phyloP scores from a whole-genome alignment of 1,140 invertebrate genomes.

The Temnothorax longispinosus region DNA sequence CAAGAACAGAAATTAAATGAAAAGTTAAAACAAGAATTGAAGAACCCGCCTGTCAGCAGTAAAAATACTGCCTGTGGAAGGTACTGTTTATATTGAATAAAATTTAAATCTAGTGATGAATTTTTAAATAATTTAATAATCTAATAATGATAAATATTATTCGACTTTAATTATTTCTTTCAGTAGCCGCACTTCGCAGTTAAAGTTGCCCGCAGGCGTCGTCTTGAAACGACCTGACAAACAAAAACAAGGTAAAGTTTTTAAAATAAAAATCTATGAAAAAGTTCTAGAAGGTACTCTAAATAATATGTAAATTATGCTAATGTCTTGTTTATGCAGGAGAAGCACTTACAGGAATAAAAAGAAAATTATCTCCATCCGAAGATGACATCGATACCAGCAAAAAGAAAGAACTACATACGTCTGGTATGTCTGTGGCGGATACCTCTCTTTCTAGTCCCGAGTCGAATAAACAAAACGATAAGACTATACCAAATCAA shows the following conservation, averaged over 20 bases:
- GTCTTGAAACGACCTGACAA: slow-evolving; percentile 87
- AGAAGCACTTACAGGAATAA: slow-evolving; percentile 75
- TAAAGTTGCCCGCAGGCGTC: slow-evolving; percentile 87
- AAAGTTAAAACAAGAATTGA: slow-evolving; percentile 87
- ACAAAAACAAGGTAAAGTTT: slow-evolving; percentile 83
- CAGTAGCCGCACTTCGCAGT: slow-evolving; percentile 85
- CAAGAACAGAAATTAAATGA: slow-evolving; percentile 91
- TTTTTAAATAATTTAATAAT: slow-evolving; percentile 37
- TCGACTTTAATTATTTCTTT: slow-evolving; percentile 50
- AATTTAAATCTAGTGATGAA: slow-evolving; percentile 10
- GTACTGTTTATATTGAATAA: slow-evolving; percentile 59
- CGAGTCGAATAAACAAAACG: slow-evolving; percentile 18
- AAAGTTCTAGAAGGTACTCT: slow-evolving; percentile 55
- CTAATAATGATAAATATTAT: slow-evolving; percentile 21
- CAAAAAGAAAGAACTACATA: slow-evolving; percentile 50
- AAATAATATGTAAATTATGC: not conserved
- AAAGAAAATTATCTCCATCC: slow-evolving; percentile 88
- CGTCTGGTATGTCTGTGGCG: slow-evolving; percentile 56
- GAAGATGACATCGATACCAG: slow-evolving; percentile 80
- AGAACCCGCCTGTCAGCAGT: slow-evolving; percentile 77
- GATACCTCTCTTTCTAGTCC: slow-evolving; percentile 19
- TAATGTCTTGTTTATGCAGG: not conserved
- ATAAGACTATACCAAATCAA: slow-evolving; percentile 29
- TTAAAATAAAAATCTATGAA: slow-evolving; percentile 30
- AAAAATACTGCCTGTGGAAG: slow-evolving; percentile 79